Evolutionary conservation across 2,797 vertebrate species (phyloP), one percentile per base, ranked within the genome.

Genomic region (Orestias chungarensis): DNA sequence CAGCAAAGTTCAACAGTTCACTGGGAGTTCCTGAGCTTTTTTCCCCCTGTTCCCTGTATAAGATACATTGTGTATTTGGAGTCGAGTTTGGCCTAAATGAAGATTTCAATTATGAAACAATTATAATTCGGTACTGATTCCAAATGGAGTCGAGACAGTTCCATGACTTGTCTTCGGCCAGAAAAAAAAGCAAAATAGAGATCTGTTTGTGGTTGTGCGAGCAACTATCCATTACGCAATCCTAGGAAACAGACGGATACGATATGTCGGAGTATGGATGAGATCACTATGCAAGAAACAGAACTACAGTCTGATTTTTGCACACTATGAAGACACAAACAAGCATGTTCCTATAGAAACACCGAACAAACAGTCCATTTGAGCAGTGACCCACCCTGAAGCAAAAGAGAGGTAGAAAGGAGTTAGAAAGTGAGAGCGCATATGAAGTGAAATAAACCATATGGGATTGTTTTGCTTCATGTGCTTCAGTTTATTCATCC

Each of bases 341-440:
- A 81, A 71, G 31, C 70, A 18, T 5, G 88, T 93, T 88, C 78
- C 92, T 50, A 89, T 85, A 29, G 91, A 74, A 85, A 94, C 87
- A 55, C 74, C 82, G 93, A 93, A 92, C 92, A 94, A 94, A 94
- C 91, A 94, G 71, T 73, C 64, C 7, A 38, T 31, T 74, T 70
- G 79, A 78, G 80, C 55, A 67, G 65, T 83, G 88, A 85, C 82
- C 85, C 79, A 70, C 84, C 87, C 89, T 55, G 8, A 42, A 72
- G 80, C 77, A 74, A 57, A 80, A 78, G 18, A 80, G 57, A 68
- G 27, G 40, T 71, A 78, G 71, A 74, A 71, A 50, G 69, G 67
- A 70, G 66, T 72, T 20, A 31, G 73, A 73, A 76, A 76, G 69
- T 0, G 20, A 76, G 73, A 73, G 67, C 2, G 40, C 46, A 49